Percentiles rank a stretch among this genome's conserved stretches.
These are phyloP conservation scores for Scalopus aquaticus DNA, from an alignment of 2,113 vertebrate genomes.

Conservation along the genomic window DNA sequence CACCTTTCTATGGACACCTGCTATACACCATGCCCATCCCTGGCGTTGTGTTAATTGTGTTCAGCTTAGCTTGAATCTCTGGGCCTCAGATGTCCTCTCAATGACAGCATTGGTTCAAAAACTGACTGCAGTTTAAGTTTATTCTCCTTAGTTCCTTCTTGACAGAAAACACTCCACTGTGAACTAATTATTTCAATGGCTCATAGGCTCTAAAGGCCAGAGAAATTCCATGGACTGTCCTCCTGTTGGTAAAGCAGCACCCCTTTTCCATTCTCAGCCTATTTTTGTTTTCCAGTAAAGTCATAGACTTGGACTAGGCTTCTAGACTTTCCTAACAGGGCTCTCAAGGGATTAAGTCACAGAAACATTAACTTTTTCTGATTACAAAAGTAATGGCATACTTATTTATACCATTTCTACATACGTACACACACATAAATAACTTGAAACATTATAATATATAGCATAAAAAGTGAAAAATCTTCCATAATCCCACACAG, in stretches of 20 bases:
- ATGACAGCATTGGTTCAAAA: not conserved
- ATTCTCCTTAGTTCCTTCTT: not conserved
- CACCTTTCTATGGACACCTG: not conserved
- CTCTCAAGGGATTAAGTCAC: not conserved
- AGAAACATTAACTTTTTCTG: slow-evolving; percentile 10
- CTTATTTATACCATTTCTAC: not conserved
- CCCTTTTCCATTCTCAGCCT: not conserved
- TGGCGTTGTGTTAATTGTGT: not conserved
- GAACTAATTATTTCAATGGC: not conserved
- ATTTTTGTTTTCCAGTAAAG: slow-evolving; percentile 36
- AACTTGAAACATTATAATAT: slow-evolving; percentile 40
- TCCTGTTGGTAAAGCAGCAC: not conserved
- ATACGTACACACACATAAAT: not conserved
- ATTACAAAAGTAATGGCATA: not conserved
- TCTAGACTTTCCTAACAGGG: not conserved
- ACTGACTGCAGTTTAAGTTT: not conserved
- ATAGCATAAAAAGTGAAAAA: slow-evolving; percentile 39
- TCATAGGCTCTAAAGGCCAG: not conserved
- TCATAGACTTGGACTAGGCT: slow-evolving; percentile 14
- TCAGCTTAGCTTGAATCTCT: not conserved
- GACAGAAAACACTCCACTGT: not conserved
- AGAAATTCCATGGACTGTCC: not conserved
- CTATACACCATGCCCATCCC: no score
- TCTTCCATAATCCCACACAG: slow-evolving; percentile 1
- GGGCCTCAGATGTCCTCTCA: not conserved